Evolutionary conservation across 2,888 invertebrate species (phyloP), one percentile per base, ranked within the genome.

Genomic region (Archips xylosteana): DNA sequence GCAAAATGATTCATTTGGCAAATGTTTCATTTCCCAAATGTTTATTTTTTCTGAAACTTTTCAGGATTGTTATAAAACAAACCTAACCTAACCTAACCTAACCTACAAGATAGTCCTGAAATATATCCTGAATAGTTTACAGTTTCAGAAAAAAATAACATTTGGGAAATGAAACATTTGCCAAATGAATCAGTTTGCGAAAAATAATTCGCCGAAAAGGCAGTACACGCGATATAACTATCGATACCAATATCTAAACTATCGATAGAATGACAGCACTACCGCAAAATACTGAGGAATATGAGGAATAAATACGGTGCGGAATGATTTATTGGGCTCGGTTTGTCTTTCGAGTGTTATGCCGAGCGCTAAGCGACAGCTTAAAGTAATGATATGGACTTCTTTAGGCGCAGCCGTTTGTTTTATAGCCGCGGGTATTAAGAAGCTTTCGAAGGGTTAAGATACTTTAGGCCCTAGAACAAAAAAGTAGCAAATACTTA

Each of bases 221-320:
- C n/a, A n/a, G n/a, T n/a, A n/a, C n/a, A n/a, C n/a, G n/a, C n/a
- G n/a, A n/a, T n/a, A n/a, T n/a, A n/a, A n/a, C n/a, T n/a, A n/a
- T 23, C 23, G 23, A 23, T 39, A 39, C 12, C 45, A 12, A 49
- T 5, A 54, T 54, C 54, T 54, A 13, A 8, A 57, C 32, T 12
- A 57, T 57, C 57, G 57, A 57, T 57, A 54, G 57, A 2, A 3
- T 57, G 2, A 12, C 57, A 57, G 10, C 57, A 57, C 32, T 47
- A 36, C 2, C 75, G 79, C 79, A 72, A 72, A 74, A 72, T 73
- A 69, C 57, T 69, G 49, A 68, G 65, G 76, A 76, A 76, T 87
- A 87, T 89, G 84, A 85, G 82, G 84, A 84, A 85, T 87, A 88
- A 88, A 88, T 75, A 71, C 64, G 64, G 74, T 70, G 61, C 67